Base-by-base conservation (phyloP, 2,797 vertebrate species). In the Poeciliopsis infans region DNA sequence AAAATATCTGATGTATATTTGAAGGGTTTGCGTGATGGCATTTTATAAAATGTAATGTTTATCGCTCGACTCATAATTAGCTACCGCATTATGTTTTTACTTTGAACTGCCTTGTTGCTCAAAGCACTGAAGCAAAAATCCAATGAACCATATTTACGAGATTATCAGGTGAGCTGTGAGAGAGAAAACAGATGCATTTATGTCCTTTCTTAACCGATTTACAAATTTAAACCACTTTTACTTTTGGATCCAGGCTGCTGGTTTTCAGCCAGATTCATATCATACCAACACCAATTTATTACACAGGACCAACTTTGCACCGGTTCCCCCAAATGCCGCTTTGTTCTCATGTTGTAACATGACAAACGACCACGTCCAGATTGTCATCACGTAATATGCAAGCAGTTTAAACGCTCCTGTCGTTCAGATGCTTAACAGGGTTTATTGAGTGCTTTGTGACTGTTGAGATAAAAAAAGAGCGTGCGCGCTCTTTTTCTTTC, bases 381-480 rank as follows among this genome's bases (percentile, higher is more conserved):
- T 49, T 78, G 72, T 85, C n/a, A 64, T 80, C 66, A n/a, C 76
- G 31, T 31, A 81, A 86, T 57, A 80, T 74, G 23, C 43, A 72
- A 76, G 51, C 11, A 31, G 72, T 75, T 43, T 41, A 46, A 53
- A 78, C 10, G 72, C 74, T 57, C 71, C 66, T 76, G 55, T 47
- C 74, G 69, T 55, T 83, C 28, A 70, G 8, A 85, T 75, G 79
- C 83, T 86, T 88, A 64, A 46, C 68, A 45, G 68, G 83, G 23
- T 10, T 78, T 49, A 33, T 46, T 31, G 84, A 82, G 79, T 86
- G 82, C 81, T 85, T 87, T 83, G 84, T 80, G 80, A 75, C 71
- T 83, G 81, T 79, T 90, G 66, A 69, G 71, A 80, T 86, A 7
- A 74, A 76, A 76, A 57, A 64, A 69, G 45, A 64, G 55, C 2